These are phyloP conservation scores for Peromyscus leucopus DNA, from an alignment of 2,113 vertebrate genomes.

Conservation along the genomic window DNA sequence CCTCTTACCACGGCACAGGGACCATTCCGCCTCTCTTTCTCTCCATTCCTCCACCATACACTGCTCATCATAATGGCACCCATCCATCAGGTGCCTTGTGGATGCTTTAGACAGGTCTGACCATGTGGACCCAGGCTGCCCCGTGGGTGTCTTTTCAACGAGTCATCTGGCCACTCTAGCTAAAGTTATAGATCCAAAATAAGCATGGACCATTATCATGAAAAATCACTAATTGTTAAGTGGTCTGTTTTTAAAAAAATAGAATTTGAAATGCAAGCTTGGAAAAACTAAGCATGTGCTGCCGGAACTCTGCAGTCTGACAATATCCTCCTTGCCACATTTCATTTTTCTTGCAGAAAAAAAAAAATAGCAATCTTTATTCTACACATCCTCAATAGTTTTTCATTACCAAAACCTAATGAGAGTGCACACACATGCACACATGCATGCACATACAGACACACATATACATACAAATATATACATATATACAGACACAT, in stretches of 20 bases:
- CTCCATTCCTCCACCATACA: background rate
- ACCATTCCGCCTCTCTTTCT: background rate
- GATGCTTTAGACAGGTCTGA: background rate
- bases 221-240: constrained; percentile 21
- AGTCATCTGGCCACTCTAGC: background rate
- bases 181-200: constrained; percentile 41
- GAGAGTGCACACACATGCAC: background rate
- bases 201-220: background rate
- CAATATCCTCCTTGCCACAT: background rate
- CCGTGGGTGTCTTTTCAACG: background rate
- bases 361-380: background rate
- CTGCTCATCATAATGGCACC: background rate
- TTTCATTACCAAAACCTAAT: constrained; percentile 3
- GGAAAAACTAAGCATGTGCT: background rate
- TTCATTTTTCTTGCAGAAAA: constrained; percentile 39
- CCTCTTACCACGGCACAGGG: background rate
- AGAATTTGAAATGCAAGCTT: background rate
- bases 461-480: background rate
- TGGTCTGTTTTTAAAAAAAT: background rate
- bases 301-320: background rate
- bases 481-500: background rate
- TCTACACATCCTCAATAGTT: background rate
- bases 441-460: background rate
- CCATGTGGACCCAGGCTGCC: background rate
- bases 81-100: background rate